Base-by-base conservation (phyloP, 2,113 vertebrate species). In the Varanus salvator region DNA sequence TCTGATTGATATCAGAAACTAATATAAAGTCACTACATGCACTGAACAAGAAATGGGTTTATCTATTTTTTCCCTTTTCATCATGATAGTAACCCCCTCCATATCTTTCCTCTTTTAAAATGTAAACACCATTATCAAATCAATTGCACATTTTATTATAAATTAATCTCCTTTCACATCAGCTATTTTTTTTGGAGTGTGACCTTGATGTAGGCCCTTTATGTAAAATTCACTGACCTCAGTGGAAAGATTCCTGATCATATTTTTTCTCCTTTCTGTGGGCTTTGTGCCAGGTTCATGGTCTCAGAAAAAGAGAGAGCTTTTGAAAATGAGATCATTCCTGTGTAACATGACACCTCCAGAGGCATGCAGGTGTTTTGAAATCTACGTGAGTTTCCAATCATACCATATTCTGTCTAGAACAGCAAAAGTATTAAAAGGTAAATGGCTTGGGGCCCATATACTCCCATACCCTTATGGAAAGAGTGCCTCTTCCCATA, bases 111-210 rank as follows among this genome's bases (percentile, higher is more conserved):
- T 57, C 44, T 23, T 15, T 82, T 71, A 7, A 86, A 11, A 93
- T 85, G 54, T 6, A 87, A 77, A 89, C 50, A 84, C 87, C 71
- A 76, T 86, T 87, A 90, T 86, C 72, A 84, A 64, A 44, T 93
- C 92, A 38, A 60, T 75, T 87, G 38, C 82, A 91, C 57, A 89
- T 9, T 76, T 76, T 29, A 0, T 29, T 75, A 75, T 69, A 78
- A 90, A 86, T 34, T 72, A 91, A 85, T 90, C 82, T 52, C 60
- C 23, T 12, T 14, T 75, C 1, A 81, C 78, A 52, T 90, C 82
- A 82, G 2, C 34, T 92, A 88, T 85, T 6, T 1, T 87, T n/a
- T 0, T 6, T 80, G 66, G 80, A 17, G 76, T 92, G 44, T 38
- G 60, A 44, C n/a, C 52, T 68, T 76, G 80, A 44, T 11, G 7